Evolutionary conservation across 2,888 invertebrate species (phyloP).

Genomic region (Mesodorylaimus sp.): DNA sequence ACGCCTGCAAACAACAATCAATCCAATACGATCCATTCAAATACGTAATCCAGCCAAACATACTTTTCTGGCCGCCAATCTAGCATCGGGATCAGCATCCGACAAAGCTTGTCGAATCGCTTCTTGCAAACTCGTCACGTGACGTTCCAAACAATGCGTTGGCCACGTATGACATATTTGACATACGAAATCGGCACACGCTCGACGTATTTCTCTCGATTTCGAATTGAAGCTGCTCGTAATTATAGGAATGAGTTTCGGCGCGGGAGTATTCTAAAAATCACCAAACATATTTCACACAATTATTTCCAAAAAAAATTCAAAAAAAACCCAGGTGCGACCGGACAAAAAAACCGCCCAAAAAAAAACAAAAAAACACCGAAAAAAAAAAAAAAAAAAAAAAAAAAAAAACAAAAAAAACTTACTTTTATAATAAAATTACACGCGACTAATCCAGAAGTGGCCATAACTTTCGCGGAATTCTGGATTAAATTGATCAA

Average conservation of each 20-base stretch:
- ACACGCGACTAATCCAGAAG: constrained; percentile 54
- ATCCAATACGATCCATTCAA: background rate
- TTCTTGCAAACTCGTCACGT: constrained; percentile 56
- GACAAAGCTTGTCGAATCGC: constrained; percentile 57
- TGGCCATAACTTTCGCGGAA: constrained; percentile 62
- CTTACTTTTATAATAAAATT: constrained; percentile 57
- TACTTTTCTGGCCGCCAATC: constrained; percentile 61
- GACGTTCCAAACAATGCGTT: constrained; percentile 58
- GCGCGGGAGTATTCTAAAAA: constrained; percentile 49
- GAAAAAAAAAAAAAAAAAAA: background rate
- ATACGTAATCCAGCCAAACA: constrained; percentile 15
- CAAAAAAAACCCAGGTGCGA: no score
- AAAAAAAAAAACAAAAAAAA: background rate
- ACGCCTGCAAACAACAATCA: constrained; percentile 49
- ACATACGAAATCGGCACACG: constrained; percentile 59
- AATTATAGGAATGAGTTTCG: constrained; percentile 59
- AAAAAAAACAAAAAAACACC: background rate
- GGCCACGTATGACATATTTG: constrained; percentile 69
- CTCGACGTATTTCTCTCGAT: constrained; percentile 16
- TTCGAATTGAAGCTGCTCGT: constrained; percentile 19
- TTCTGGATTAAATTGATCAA: constrained; percentile 79
- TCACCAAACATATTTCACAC: background rate
- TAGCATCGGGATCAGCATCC: constrained; percentile 78
- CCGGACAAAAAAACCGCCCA: background rate
- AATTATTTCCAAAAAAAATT: no score